These are phyloP conservation scores for Calephelis perditalis DNA, from an alignment of 2,888 invertebrate genomes.

Conservation along the genomic window DNA sequence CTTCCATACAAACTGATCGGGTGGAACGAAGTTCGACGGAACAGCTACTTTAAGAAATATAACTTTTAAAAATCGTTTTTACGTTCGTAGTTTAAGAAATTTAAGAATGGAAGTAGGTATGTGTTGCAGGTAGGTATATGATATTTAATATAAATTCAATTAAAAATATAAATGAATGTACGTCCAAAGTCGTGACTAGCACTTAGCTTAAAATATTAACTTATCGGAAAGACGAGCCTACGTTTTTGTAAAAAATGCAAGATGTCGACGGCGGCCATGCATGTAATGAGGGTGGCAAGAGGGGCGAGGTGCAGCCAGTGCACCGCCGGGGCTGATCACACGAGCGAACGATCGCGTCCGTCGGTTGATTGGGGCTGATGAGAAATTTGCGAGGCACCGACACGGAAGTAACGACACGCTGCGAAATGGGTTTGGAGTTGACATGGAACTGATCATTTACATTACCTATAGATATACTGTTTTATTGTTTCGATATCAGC, in stretches of 20 bases:
- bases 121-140: no score
- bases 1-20: no score
- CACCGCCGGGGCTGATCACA: conserved; percentile 28
- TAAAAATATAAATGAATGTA: no score
- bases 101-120: no score
- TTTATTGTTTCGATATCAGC: no score
- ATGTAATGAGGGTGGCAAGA: background rate
- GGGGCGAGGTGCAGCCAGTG: conserved; percentile 15
- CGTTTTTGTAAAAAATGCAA: background rate
- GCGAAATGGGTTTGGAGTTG: conserved; percentile 18
- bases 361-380: conserved; percentile 41
- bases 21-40: no score
- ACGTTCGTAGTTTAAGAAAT: no score
- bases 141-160: no score
- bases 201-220: conserved; percentile 20
- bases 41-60: no score
- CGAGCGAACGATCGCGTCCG: conserved; percentile 40
- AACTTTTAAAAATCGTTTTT: no score
- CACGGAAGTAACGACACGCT: conserved; percentile 45
- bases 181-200: no score
- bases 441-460: background rate
- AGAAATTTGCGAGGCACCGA: conserved; percentile 66
- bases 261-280: background rate
- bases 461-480: background rate
- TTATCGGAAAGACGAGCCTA: conserved; percentile 9